Base-by-base conservation (phyloP, 2,888 invertebrate species). In the Agriotes lineatus region DNA sequence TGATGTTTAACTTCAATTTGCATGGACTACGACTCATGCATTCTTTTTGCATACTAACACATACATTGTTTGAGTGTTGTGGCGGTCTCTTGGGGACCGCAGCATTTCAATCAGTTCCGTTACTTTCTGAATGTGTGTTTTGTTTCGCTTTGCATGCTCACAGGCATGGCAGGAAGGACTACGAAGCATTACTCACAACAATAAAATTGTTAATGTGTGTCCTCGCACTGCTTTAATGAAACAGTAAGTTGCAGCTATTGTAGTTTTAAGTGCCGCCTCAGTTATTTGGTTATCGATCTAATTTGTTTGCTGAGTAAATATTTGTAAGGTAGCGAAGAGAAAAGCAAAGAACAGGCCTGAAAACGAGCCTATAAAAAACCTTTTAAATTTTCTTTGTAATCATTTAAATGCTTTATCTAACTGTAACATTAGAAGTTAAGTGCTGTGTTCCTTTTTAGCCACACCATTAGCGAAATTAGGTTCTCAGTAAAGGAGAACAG, bases 161-260 rank as follows among this genome's bases (percentile, higher is more conserved):
- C 80, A 98, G 97, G 90, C 88, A 78, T 99, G 99, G 99, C 95
- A 97, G 87, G 91, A 92, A 81, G 91, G 92, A 69, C 89, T 99
- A 72, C 91, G 97, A 77, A 87, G 87, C 78, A 91, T 99, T 81
- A 96, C 97, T 70, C 97, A 98, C 87, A 98, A 97, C 87, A 96
- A 94, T 87, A 98, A 97, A 88, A 93, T 93, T 82, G 95, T 92
- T 86, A 99, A 99, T 86, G 94, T 96, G 75, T 99, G 99, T 85
- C 96, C 96, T 20, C 91, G 93, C 84, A 97, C 94, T 66, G 96
- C 93, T 85, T 90, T 99, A 72, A 96, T 95, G 93, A 99, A 99
- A 88, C 99, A 99, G 99, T 99, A 90, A 91, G 97, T 94, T 74
- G 16, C 10, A 22, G 20, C 14, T 42, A 18, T 42, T 42, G 2